Base-by-base conservation (phyloP, 2,113 vertebrate genomes). In the Gorilla gorilla region DNA sequence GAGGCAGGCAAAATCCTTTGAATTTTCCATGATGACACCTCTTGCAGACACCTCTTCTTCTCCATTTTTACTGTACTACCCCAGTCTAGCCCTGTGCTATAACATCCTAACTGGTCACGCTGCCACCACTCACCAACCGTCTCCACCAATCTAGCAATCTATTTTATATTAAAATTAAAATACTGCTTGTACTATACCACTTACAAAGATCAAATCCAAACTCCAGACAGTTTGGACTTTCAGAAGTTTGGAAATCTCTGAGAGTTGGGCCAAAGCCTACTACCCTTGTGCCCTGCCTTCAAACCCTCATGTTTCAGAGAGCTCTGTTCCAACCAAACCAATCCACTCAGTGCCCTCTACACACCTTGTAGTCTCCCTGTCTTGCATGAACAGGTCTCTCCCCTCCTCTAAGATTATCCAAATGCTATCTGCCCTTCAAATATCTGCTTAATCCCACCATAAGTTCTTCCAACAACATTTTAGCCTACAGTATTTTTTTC, bases 181-280 rank as follows among this genome's bases (percentile, higher is more conserved):
- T 38, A 57, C 11, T 66, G 35, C 55, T 55, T 55, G 16, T 38
- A 91, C 22, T 40, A 35, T 75, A 78, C 25, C 55, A n/a, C 9
- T 70, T 89, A 76, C 40, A 89, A 89, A 89, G 79, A 85, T 86
- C 38, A 96, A 88, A 88, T 80, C 61, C 43, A 89, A 92, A 80
- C 35, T 89, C 25, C 35, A 68, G 38, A 95, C 35, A 43, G n/a
- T 59, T 6, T 64, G 27, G 61, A 64, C 61, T 64, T 30, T 64
- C 27, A 64, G 5, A 27, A 43, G 23, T 32, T 0, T 90, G 23
- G 18, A 92, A 81, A 64, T 48, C 73, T 59, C 38, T 40, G 13
- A 79, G 70, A 72, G 59, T 25, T 84, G 27, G 68, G 72, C 52
- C 70, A 38, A 40, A 88, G 78, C n/a, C 80, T 23, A 16, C 80